phyloP scores from a whole-genome alignment of 2,113 vertebrate species.

The Forbesichthys papilliferus region DNA sequence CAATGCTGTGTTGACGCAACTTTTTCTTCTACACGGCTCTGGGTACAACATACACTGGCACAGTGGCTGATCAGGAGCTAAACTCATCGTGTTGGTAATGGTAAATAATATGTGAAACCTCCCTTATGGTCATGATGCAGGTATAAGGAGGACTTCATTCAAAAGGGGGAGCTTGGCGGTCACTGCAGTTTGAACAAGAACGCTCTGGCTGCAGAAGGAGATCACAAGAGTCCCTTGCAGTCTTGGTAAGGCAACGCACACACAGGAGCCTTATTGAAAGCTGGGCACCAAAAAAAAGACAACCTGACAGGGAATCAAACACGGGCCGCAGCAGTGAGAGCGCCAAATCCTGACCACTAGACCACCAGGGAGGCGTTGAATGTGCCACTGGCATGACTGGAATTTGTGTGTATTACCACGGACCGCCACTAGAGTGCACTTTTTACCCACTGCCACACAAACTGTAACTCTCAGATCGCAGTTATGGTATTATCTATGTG shows the following conservation, averaged over 20 bases:
- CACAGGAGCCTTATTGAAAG: background rate
- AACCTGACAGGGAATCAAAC: conserved; percentile 58
- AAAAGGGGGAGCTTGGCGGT: conserved; percentile 87
- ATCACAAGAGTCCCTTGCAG: conserved; percentile 94
- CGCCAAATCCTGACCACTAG: conserved; percentile 62
- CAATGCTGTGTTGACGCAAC: too few relatives aligned
- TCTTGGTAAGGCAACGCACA: conserved; percentile 84
- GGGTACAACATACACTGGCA: too few relatives aligned
- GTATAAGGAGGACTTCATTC: conserved; percentile 90
- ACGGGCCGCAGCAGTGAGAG: conserved; percentile 43
- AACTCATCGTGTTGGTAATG: too few relatives aligned
- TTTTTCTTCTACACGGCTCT: too few relatives aligned
- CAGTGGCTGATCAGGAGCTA: too few relatives aligned
- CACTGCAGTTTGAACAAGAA: conserved; percentile 79
- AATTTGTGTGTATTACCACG: background rate
- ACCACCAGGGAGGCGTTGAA: conserved; percentile 40
- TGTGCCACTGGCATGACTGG: background rate
- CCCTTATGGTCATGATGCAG: conserved; percentile 51
- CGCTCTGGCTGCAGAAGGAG: conserved; percentile 81
- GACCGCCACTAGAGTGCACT: background rate
- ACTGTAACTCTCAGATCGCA: background rate
- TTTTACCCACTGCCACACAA: background rate
- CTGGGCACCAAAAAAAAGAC: background rate
- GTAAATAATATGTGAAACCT: background rate
- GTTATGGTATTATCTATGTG: background rate